These are phyloP conservation scores for Urocolius indicus DNA, from an alignment of 2,113 vertebrate species.

Conservation along the genomic window DNA sequence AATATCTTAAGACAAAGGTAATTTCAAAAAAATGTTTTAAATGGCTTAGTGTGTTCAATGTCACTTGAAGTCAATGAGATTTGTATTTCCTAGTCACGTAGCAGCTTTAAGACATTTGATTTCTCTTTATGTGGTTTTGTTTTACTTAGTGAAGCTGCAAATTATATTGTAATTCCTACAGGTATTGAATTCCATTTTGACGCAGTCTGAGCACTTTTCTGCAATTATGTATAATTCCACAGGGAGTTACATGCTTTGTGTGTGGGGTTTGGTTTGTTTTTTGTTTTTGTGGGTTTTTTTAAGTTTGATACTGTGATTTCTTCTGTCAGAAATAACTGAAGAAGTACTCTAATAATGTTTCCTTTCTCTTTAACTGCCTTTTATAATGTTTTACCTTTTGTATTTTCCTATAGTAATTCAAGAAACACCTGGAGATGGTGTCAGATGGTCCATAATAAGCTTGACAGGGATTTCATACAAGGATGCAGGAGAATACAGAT, in stretches of 20 bases:
- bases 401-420: constrained; percentile 85
- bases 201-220: not conserved
- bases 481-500: constrained; percentile 92
- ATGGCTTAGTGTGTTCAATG: not conserved
- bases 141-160: not conserved
- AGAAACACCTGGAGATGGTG: constrained; percentile 91
- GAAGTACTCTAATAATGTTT: not conserved
- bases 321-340: not conserved
- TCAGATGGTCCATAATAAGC: constrained; percentile 95
- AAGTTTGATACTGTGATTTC: not conserved
- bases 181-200: not conserved
- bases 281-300: not conserved
- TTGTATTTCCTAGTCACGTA: not conserved
- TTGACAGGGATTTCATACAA: constrained; percentile 86
- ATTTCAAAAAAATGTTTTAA: not conserved
- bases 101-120: not conserved
- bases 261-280: not conserved
- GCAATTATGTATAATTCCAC: not conserved
- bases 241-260: not conserved
- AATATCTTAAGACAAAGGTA: not conserved
- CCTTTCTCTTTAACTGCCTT: not conserved
- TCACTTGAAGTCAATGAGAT: not conserved
- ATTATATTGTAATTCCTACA: not conserved
- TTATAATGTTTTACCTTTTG: constrained; percentile 12
- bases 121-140: not conserved